Evolutionary conservation across 2,888 invertebrate species (phyloP), one percentile per base, ranked within the genome.

Genomic region (Prenolepis imparis): DNA sequence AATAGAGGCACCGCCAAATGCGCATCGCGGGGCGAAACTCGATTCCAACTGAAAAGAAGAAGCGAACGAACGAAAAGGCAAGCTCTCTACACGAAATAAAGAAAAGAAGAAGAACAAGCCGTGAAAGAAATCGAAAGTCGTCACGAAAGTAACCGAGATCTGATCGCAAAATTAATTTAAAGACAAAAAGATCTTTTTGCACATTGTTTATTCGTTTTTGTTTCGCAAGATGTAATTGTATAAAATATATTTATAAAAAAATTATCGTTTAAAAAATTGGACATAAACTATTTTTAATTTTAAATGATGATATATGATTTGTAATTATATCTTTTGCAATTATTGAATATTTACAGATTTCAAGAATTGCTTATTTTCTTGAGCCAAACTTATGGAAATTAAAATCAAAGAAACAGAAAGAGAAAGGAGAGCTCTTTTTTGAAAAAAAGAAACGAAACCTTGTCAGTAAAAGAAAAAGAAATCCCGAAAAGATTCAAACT

Each of bases 1-100:
- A 88, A 90, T 89, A 84, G 90, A 84, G 70, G 83, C 70, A 63
- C 73, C 83, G 77, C 68, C 82, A 78, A 80, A 78, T 85, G 82
- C 68, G 80, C 84, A 75, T 73, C 86, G 72, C 80, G 63, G 84
- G 85, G 78, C 85, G 87, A 85, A 82, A 87, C 85, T 85, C 84
- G 84, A 87, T 78, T 82, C 81, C 68, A 18, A 18, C 72, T 41
- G 57, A 82, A 87, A 85, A 77, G 74, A 84, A 75, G 80, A 82
- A 52, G n/a, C 48, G 68, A 57, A 68, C 61, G 74, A 82, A 52
- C 63, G 72, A 61, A 74, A 83, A n/a, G 61, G 67, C 55, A 68
- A 68, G 66, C 74, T 41, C n/a, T 52, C 52, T 52, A 52, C n/a
- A 44, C 15, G 74, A 68, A 61, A 70, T 68, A 74, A 63, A 66